Percentiles rank a stretch among this genome's conserved stretches.
phyloP scores from a whole-genome alignment of 1,140 invertebrate genomes.

The Antheraea mylitta region DNA sequence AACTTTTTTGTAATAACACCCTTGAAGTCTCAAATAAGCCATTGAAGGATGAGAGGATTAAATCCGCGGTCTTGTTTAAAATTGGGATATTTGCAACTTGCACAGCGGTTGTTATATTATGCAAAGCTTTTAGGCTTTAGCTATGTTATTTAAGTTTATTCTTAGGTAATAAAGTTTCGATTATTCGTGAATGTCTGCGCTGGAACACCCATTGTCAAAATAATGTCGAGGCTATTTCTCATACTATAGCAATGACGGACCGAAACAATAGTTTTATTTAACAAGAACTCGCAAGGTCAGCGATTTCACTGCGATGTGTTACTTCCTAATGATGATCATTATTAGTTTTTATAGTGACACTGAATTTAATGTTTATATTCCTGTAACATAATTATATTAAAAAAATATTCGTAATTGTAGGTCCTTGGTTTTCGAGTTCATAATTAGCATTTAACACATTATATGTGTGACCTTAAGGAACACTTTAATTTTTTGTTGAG shows the following conservation, averaged over 20 bases:
- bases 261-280: constrained; percentile 31
- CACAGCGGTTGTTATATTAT: not conserved
- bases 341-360: not conserved
- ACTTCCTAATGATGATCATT: constrained; percentile 4
- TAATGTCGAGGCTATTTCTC: constrained; percentile 57
- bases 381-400: not conserved
- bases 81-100: too few species aligned
- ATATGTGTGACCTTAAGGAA: too few species aligned
- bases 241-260: constrained; percentile 27
- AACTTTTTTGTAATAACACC: too few species aligned
- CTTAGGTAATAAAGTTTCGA: constrained; percentile 28
- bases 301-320: not conserved
- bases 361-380: not conserved
- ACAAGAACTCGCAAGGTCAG: not conserved
- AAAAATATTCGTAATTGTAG: too few species aligned
- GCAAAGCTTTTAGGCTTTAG: not conserved
- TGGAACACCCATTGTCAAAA: constrained; percentile 65
- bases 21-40: too few species aligned
- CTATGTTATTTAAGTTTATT: not conserved
- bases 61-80: too few species aligned
- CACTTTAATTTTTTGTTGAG: too few species aligned
- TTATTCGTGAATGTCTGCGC: constrained; percentile 48
- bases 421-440: too few species aligned
- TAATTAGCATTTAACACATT: too few species aligned
- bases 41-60: too few species aligned